A percentile compares a stretch with the other conserved stretches of the same genome.
phyloP scores from a whole-genome alignment of 1,140 invertebrate species.

The Aporrectodea caliginosa region DNA sequence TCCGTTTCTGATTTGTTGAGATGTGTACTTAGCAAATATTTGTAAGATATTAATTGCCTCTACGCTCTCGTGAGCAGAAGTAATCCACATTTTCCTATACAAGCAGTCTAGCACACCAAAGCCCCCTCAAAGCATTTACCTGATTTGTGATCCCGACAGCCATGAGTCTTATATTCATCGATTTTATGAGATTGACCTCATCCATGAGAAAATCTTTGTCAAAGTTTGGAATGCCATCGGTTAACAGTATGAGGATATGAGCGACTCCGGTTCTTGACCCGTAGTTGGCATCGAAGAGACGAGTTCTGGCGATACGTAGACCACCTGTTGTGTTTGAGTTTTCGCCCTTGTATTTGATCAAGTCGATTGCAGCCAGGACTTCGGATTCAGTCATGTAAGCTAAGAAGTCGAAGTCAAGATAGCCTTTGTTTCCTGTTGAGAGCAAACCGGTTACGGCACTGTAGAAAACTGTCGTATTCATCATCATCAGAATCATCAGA shows the following conservation, averaged over 20 bases:
- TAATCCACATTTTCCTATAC: too few relatives aligned
- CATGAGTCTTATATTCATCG: neutral
- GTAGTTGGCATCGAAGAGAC: neutral
- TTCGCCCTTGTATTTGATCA: neutral
- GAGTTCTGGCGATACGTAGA: neutral
- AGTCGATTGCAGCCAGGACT: neutral
- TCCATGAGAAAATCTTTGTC: neutral
- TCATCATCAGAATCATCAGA: too few relatives aligned
- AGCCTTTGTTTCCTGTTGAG: conserved; percentile 5
- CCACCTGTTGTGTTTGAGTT: conserved; percentile 5
- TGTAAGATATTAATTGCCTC: too few relatives aligned
- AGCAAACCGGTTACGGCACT: too few relatives aligned
- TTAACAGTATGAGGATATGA: neutral
- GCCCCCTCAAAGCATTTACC: too few relatives aligned
- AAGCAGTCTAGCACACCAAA: too few relatives aligned
- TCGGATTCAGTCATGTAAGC: neutral
- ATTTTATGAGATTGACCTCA: neutral
- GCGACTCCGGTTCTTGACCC: neutral
- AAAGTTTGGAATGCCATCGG: neutral
- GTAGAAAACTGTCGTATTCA: too few relatives aligned
- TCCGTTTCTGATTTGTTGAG: too few relatives aligned
- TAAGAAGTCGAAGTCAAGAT: neutral
- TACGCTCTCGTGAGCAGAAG: too few relatives aligned
- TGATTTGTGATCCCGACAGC: conserved; percentile 1
- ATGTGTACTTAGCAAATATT: too few relatives aligned